Percentiles rank a stretch among this genome's conserved stretches.
phyloP scores from a whole-genome alignment of 2,888 invertebrate genomes.

The Tholera decimalis region DNA sequence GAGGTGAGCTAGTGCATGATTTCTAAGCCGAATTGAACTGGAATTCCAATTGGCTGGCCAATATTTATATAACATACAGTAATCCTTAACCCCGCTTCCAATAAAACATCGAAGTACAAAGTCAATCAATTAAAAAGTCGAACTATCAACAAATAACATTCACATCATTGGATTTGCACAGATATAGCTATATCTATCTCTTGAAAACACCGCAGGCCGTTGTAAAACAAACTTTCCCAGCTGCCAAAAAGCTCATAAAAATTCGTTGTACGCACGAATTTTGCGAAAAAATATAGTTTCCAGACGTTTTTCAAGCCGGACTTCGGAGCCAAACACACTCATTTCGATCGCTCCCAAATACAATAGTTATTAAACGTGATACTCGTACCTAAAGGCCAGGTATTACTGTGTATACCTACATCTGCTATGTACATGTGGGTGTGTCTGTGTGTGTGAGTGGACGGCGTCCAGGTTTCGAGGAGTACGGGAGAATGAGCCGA shows the following conservation, averaged over 20 bases:
- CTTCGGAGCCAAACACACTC: constrained; percentile 75
- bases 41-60: background rate
- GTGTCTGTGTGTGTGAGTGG: constrained; percentile 82
- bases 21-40: background rate
- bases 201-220: constrained; percentile 1
- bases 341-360: constrained; percentile 91
- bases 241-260: constrained; percentile 50
- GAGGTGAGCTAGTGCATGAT: background rate
- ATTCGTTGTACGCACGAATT: constrained; percentile 36
- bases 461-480: constrained; percentile 87
- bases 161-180: constrained; percentile 10
- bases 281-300: constrained; percentile 61
- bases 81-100: background rate
- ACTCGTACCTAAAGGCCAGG: constrained; percentile 78
- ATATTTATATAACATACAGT: background rate
- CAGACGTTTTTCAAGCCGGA: constrained; percentile 82
- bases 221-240: constrained; percentile 34
- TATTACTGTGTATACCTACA: constrained; percentile 69
- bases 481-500: constrained; percentile 82
- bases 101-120: background rate
- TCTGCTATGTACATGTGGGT: constrained; percentile 59
- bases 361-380: constrained; percentile 90
- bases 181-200: constrained; percentile 17
- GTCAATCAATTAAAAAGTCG: constrained; percentile 3
- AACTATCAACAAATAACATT: background rate